Conservation (phyloP, 2,888 invertebrate species). For the Coelopa pilipes region DNA sequence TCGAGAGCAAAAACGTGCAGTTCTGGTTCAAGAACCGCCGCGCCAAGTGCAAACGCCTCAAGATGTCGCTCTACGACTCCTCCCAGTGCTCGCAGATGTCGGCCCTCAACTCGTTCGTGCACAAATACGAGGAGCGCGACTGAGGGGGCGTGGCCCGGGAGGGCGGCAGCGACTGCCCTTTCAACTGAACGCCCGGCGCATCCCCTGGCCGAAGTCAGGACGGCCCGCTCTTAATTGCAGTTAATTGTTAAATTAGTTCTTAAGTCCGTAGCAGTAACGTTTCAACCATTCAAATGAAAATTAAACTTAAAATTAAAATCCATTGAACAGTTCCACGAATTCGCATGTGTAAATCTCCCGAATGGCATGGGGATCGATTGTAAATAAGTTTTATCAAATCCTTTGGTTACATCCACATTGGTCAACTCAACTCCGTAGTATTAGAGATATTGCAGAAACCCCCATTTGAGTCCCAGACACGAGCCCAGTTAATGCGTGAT, state of each 20-base stretch:
- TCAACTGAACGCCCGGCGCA: too few species aligned
- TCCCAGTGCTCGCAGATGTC: conserved; percentile 63
- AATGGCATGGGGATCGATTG: not conserved
- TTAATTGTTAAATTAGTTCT: conserved; percentile 16
- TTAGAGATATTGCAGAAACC: not conserved
- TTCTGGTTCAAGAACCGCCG: conserved; percentile 99
- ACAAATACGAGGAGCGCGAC: conserved; percentile 66
- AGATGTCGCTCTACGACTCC: conserved; percentile 85
- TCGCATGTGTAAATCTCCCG: too few species aligned
- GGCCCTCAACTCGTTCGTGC: conserved; percentile 63
- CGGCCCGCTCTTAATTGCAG: too few species aligned
- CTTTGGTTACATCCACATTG: too few species aligned
- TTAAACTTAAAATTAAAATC: too few species aligned
- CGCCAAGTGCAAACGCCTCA: conserved; percentile 96
- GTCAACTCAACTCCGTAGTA: too few species aligned
- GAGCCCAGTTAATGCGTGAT: not conserved
- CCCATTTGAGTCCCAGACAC: not conserved
- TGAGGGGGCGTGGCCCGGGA: conserved; percentile 42
- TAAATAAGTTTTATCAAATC: not conserved
- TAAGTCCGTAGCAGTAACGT: not conserved
- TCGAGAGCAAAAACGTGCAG: conserved; percentile 99
- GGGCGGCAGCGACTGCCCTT: too few species aligned
- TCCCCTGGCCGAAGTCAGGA: too few species aligned
- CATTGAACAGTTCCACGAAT: too few species aligned
- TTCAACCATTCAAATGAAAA: too few species aligned